Conservation (phyloP, 1,140 invertebrate species). For the Halesus radiatus region DNA sequence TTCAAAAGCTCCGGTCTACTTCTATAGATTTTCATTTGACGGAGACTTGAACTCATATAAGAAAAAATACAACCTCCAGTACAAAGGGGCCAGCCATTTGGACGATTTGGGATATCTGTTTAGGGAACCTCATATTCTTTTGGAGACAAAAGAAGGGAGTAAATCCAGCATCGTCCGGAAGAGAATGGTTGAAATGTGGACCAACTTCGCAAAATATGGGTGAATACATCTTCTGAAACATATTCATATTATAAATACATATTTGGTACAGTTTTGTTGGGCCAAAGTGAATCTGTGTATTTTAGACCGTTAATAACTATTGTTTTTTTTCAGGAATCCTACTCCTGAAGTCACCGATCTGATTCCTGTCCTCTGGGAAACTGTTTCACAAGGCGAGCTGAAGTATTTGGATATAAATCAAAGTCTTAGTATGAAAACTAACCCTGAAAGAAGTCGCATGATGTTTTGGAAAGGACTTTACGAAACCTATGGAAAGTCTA, state of each 20-base stretch:
- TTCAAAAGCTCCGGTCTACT: slow-evolving; percentile 65
- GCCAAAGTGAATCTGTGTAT: background rate
- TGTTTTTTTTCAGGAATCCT: slow-evolving; percentile 65
- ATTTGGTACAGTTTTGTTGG: background rate
- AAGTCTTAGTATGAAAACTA: slow-evolving; percentile 61
- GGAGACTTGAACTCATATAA: slow-evolving; percentile 63
- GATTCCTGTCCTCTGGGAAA: slow-evolving; percentile 66
- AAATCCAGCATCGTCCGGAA: slow-evolving; percentile 63
- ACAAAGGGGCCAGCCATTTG: slow-evolving; percentile 60
- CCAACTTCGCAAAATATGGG: slow-evolving; percentile 71
- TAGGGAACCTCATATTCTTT: slow-evolving; percentile 59
- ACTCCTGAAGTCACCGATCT: slow-evolving; percentile 65
- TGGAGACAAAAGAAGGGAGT: slow-evolving; percentile 58
- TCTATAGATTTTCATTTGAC: slow-evolving; percentile 67
- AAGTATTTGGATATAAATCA: slow-evolving; percentile 65
- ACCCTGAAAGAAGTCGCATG: slow-evolving; percentile 65
- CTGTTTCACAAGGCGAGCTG: slow-evolving; percentile 63
- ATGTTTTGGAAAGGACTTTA: slow-evolving; percentile 64
- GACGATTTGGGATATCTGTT: slow-evolving; percentile 69
- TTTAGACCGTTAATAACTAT: background rate
- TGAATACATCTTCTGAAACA: slow-evolving; percentile 57
- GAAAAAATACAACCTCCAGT: slow-evolving; percentile 55
- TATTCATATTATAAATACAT: background rate
- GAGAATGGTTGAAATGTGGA: slow-evolving; percentile 68
- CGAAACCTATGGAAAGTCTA: background rate